These are phyloP conservation scores for Cranoglanis bouderius DNA, from an alignment of 2,113 vertebrate species.

Conservation along the genomic window DNA sequence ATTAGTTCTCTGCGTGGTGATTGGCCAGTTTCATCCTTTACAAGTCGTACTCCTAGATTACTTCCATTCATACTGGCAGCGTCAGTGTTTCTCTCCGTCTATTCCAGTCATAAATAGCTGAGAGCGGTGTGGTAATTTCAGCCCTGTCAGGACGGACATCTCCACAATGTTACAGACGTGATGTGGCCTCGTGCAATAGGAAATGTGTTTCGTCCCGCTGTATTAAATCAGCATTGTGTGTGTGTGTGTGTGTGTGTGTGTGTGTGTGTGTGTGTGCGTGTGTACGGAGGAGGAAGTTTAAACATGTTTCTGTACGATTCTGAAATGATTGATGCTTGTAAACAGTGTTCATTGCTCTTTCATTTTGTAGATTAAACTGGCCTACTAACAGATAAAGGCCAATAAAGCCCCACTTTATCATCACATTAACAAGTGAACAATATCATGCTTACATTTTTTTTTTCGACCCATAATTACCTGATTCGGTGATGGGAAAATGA, in stretches of 20 bases:
- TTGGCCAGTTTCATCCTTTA: neutral
- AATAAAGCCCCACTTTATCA: neutral
- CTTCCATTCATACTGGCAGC: neutral
- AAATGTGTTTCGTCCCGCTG: neutral
- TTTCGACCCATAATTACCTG: neutral
- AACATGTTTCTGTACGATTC: neutral
- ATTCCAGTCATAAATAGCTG: neutral
- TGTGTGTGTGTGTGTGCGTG: neutral
- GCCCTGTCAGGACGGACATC: neutral
- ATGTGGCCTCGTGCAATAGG: neutral
- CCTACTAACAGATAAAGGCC: neutral
- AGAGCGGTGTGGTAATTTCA: neutral
- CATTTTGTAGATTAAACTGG: neutral
- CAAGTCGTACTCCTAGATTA: neutral
- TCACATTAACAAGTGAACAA: neutral
- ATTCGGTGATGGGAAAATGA: neutral
- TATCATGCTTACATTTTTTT: neutral
- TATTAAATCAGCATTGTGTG: neutral
- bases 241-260: too few species aligned
- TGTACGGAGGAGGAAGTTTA: neutral
- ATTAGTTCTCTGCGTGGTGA: neutral
- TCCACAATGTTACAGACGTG: neutral
- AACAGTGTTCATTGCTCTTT: neutral
- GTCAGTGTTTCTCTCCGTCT: neutral
- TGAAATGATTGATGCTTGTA: neutral